These are phyloP conservation scores for Coptodon rendalli DNA, from an alignment of 2,113 vertebrate species.

Conservation along the genomic window DNA sequence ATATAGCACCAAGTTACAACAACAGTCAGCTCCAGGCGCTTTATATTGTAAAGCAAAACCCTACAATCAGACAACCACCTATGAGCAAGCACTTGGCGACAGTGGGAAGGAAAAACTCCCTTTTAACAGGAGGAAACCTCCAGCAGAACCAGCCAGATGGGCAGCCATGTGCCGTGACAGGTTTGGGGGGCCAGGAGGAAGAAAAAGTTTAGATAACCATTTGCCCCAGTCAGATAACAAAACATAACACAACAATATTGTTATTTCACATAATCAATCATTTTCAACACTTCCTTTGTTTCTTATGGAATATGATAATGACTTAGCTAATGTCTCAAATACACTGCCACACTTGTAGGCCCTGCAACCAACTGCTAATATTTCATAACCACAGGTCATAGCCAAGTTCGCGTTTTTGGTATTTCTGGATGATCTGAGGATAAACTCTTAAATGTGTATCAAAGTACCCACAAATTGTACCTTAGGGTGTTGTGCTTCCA, in stretches of 20 bases:
- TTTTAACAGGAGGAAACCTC: too few species aligned
- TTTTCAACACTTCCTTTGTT: not conserved
- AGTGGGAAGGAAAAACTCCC: too few species aligned
- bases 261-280: not conserved
- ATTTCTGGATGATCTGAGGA: not conserved
- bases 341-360: not conserved
- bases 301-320: not conserved
- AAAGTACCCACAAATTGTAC: slow-evolving; percentile 47
- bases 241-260: not conserved
- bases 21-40: too few species aligned
- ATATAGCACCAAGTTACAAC: too few species aligned
- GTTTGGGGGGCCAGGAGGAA: too few species aligned
- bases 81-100: too few species aligned
- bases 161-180: too few species aligned
- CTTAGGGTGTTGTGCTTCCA: slow-evolving; percentile 92
- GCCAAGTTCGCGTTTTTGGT: not conserved
- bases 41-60: too few species aligned
- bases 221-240: not conserved
- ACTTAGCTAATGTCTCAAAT: not conserved
- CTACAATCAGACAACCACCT: too few species aligned
- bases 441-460: not conserved
- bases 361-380: not conserved
- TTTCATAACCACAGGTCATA: not conserved
- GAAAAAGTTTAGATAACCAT: not conserved
- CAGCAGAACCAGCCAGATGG: too few species aligned